phyloP scores from a whole-genome alignment of 1,140 invertebrate genomes.

The Drosophila ogumai region DNA sequence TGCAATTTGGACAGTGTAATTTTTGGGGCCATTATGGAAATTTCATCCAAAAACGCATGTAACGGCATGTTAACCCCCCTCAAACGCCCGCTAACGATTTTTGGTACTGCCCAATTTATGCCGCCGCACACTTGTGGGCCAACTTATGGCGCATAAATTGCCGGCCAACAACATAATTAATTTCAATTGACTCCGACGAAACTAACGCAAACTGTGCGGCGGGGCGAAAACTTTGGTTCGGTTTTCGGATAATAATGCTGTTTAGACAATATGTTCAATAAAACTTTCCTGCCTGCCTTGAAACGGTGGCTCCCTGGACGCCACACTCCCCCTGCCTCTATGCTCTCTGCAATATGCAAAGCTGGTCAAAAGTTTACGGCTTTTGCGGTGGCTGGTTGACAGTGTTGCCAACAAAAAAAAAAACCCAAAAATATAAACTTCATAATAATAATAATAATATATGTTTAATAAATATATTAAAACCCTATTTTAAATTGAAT shows the following conservation, averaged over 20 bases:
- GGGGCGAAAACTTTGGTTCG: conserved; percentile 19
- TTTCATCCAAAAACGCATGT: conserved; percentile 35
- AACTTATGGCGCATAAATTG: conserved; percentile 78
- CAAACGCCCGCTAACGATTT: background rate
- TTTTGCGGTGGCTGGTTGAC: conserved; percentile 2
- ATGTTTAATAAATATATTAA: too few relatives aligned
- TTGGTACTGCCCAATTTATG: conserved; percentile 56
- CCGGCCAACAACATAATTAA: conserved; percentile 71
- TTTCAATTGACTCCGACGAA: conserved; percentile 74
- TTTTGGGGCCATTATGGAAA: conserved; percentile 69
- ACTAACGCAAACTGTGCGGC: conserved; percentile 33
- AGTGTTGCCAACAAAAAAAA: conserved; percentile 9
- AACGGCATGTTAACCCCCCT: background rate
- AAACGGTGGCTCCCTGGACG: background rate
- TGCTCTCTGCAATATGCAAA: conserved; percentile 34
- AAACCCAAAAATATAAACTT: background rate
- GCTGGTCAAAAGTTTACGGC: conserved; percentile 53
- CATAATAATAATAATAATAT: too few relatives aligned
- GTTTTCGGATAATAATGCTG: conserved; percentile 57
- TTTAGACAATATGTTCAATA: conserved; percentile 80
- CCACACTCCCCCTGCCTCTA: too few relatives aligned
- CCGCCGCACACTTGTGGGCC: conserved; percentile 72
- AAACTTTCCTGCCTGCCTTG: conserved; percentile 58
- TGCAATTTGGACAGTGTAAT: conserved; percentile 62
- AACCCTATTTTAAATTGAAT: too few relatives aligned